Base-by-base conservation (phyloP, 2,797 vertebrate species). In the Holocentrus rufus region DNA sequence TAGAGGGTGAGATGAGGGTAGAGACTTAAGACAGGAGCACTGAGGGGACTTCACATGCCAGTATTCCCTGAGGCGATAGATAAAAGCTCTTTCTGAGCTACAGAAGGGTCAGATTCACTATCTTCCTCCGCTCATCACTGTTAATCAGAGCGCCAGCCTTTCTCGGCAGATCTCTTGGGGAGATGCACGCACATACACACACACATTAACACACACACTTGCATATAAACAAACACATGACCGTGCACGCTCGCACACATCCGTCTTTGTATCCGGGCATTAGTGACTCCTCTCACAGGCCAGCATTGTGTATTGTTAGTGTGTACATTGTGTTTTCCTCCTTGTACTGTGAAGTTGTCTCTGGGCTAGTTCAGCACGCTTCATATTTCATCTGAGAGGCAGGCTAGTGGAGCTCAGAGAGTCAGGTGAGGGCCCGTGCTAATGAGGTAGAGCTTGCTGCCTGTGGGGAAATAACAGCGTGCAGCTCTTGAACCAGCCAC, bases 391-490 rank as follows among this genome's bases (percentile, higher is more conserved):
- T 67, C 1, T 3, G 50, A 42, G 50, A 85, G 78, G 67, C 66
- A 61, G 71, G 77, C 27, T 11, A 81, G 69, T 55, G 52, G 69
- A 77, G 81, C 46, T n/a, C 71, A 54, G 63, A 42, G 67, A 82
- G 68, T 76, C 80, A 83, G 89, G 72, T 85, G 77, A 89, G 87
- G 79, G 9, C 71, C 69, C 70, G 47, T 70, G 52, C 83, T 86
- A 89, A 78, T 79, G 81, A 88, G 87, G 76, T 70, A 72, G 67
- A 76, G 77, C 82, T 74, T 13, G 3, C 34, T 18, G 83, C 86
- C 85, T 78, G 70, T 81, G 72, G 88, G 85, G 83, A 81, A 89
- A 90, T 87, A 83, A 83, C 61, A 30, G 65, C 66, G 59, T 59
- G 23, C 62, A 63, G 74, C 77, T 83, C 68, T 80, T 80, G 76